Evolutionary conservation across 2,888 invertebrate genomes (phyloP).

Genomic region (Callinectes sapidus): DNA sequence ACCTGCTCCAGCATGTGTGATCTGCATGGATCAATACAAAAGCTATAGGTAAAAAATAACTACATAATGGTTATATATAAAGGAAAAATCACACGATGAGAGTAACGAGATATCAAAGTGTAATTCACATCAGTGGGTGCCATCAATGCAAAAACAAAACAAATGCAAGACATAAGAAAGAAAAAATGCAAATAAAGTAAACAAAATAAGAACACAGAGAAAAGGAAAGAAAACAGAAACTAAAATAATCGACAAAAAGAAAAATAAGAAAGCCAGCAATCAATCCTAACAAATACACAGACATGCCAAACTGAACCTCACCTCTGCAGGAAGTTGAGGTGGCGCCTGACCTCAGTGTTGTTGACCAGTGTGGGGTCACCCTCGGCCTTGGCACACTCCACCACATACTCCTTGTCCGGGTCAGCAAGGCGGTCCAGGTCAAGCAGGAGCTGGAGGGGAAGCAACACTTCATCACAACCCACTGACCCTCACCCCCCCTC

Average conservation of each 20-base stretch:
- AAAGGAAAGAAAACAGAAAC: background rate
- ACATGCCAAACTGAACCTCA: conserved; percentile 3
- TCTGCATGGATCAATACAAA: conserved; percentile 10
- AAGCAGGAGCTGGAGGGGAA: conserved; percentile 49
- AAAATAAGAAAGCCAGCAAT: background rate
- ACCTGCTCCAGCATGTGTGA: conserved; percentile 69
- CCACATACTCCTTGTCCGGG: conserved; percentile 41
- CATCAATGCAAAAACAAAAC: background rate
- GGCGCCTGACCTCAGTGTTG: conserved; percentile 55
- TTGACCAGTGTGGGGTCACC: conserved; percentile 42
- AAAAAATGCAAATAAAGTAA: background rate
- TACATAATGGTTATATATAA: background rate
- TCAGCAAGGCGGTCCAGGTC: conserved; percentile 54
- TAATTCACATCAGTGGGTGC: background rate
- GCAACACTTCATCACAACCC: background rate
- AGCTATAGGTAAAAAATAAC: background rate
- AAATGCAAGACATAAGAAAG: background rate
- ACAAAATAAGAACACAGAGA: background rate
- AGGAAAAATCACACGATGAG: background rate
- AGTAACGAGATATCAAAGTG: no score
- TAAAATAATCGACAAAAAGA: background rate
- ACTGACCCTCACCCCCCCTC: background rate
- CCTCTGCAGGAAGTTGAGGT: conserved; percentile 61
- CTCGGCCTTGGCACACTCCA: conserved; percentile 38
- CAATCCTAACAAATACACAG: background rate